These are phyloP conservation scores for Melanchra persicariae DNA, from an alignment of 2,888 invertebrate species.

Conservation along the genomic window DNA sequence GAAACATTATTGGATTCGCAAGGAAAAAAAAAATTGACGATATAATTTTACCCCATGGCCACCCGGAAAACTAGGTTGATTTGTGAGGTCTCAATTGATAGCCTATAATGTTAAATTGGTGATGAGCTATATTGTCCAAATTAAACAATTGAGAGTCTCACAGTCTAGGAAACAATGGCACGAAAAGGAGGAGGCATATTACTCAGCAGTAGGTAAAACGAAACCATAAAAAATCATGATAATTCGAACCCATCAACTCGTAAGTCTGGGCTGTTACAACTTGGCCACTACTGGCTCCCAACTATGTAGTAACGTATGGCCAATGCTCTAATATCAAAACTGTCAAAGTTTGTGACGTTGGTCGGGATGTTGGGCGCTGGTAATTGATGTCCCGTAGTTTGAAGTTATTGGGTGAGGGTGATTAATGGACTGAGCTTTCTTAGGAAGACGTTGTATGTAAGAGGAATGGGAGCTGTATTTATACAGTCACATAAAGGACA, in stretches of 20 bases:
- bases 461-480: neutral
- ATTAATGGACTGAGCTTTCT: slow-evolving; percentile 57
- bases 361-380: slow-evolving; percentile 27
- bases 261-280: neutral
- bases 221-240: neutral
- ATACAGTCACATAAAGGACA: no score
- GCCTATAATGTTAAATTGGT: no score
- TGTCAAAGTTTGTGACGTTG: slow-evolving; percentile 61
- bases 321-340: slow-evolving; percentile 54
- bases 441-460: neutral
- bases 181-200: neutral
- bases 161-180: neutral
- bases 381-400: slow-evolving; percentile 57
- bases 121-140: no score
- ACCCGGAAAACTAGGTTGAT: no score
- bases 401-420: slow-evolving; percentile 52
- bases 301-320: slow-evolving; percentile 22
- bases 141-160: no score
- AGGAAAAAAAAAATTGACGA: no score
- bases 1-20: no score
- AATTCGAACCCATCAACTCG: neutral
- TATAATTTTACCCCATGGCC: no score
- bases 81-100: no score
- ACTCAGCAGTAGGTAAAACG: neutral
- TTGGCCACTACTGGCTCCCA: neutral